Conservation (phyloP, 2,888 invertebrate species). For the Athalia circularis region DNA sequence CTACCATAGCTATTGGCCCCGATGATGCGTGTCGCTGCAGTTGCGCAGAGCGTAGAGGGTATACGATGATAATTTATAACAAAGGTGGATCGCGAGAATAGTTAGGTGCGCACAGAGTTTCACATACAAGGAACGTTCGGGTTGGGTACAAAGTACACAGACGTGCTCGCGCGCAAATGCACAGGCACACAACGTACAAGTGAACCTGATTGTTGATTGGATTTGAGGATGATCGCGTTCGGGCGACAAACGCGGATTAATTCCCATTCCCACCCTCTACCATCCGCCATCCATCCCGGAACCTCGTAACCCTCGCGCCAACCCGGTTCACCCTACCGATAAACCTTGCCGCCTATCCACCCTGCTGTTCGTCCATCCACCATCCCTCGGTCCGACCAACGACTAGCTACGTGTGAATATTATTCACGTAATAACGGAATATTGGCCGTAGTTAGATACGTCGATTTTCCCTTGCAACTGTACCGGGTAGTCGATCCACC, state of each 20-base stretch:
- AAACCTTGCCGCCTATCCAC: constrained; percentile 17
- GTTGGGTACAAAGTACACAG: constrained; percentile 8
- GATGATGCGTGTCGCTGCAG: too few species aligned
- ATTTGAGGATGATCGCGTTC: constrained; percentile 46
- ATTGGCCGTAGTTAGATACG: constrained; percentile 33
- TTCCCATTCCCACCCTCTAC: constrained; percentile 36
- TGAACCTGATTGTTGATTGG: constrained; percentile 46
- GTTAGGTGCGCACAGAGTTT: background rate
- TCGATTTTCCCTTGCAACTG: constrained; percentile 27
- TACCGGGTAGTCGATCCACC: constrained; percentile 16
- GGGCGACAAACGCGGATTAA: constrained; percentile 46
- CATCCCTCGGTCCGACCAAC: background rate
- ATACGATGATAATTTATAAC: constrained; percentile 3
- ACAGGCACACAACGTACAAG: constrained; percentile 41
- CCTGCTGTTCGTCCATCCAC: background rate
- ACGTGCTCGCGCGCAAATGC: constrained; percentile 10
- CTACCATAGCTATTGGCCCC: too few species aligned
- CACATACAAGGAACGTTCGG: background rate
- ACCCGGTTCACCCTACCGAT: constrained; percentile 41
- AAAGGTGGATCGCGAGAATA: constrained; percentile 7
- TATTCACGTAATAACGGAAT: constrained; percentile 42
- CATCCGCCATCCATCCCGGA: background rate
- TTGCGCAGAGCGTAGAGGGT: too few species aligned
- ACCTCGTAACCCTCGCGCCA: background rate
- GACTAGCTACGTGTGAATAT: constrained; percentile 40